Base-by-base conservation (phyloP, 1,140 invertebrate genomes). In the Euwallacea similis region DNA sequence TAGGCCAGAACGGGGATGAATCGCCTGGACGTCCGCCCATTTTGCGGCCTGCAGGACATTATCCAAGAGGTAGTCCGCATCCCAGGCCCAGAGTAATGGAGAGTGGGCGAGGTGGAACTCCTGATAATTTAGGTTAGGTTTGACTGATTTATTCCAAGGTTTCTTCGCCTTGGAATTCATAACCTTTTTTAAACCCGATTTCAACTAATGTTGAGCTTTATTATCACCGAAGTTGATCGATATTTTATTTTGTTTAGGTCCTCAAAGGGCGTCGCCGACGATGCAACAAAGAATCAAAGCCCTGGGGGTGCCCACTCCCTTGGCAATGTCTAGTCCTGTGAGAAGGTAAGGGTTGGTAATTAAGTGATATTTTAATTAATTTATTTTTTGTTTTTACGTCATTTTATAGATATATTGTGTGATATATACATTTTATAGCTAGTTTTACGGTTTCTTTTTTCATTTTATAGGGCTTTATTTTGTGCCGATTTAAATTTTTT, bases 221-320 rank as follows among this genome's bases (percentile, higher is more conserved):
- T 33, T 33, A 33, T 33, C 21, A 33, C 21, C 21, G 21, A 33
- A 33, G 21, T 33, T 33, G 21, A 33, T 33, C 21, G 21, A 33
- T 33, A 33, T 33, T 33, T 33, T 33, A 33, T 33, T 33, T 4
- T 33, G 21, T 33, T 11, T 53, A 55, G 79, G 83, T 72, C 86
- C 82, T 65, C 85, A 86, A 63, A 81, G 88, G 76, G 89, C 90
- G 4, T 92, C 90, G 78, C 93, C 93, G 43, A 95, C 92, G 42
- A 92, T 94, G 88, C 93, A 94, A 81, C 93, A 94, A 81, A 86
- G 93, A 77, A 94, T 95, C 75, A 94, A 94, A 83, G 91, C 91
- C 66, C 87, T 95, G 46, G 93, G 93, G 54, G 93, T 95, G 73
- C 91, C 93, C 10, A 96, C 93, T 72, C 93, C 93, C 15, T 86